Evolutionary conservation across 2,888 invertebrate genomes (phyloP).

Genomic region (Tineola bisselliella): DNA sequence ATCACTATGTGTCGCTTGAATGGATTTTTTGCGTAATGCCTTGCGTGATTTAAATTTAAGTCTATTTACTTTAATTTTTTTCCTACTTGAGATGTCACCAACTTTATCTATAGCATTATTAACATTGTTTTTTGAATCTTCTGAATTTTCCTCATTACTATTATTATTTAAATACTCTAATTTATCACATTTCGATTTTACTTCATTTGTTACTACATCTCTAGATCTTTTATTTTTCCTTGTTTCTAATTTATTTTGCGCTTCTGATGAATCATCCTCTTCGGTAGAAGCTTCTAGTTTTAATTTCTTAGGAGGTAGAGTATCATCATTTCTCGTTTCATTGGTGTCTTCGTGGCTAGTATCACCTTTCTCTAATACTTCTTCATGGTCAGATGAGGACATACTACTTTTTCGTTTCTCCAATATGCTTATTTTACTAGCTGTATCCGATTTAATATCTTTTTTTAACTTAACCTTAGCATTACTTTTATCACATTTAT

Average conservation of each 20-base stretch:
- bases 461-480: conserved; percentile 34
- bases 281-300: conserved; percentile 37
- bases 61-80: conserved; percentile 54
- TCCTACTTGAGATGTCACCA: conserved; percentile 33
- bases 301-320: conserved; percentile 50
- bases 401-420: conserved; percentile 57
- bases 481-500: conserved; percentile 8
- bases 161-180: conserved; percentile 16
- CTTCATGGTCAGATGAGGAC: conserved; percentile 50
- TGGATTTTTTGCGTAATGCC: conserved; percentile 15
- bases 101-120: conserved; percentile 9
- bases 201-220: neutral
- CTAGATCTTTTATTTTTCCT: neutral
- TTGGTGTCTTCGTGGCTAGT: conserved; percentile 7
- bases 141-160: conserved; percentile 7
- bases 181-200: conserved; percentile 10
- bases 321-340: conserved; percentile 35
- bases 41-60: conserved; percentile 48
- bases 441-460: conserved; percentile 30
- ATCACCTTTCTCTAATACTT: conserved; percentile 24
- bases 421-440: conserved; percentile 49
- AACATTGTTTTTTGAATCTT: conserved; percentile 15
- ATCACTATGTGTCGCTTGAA: conserved; percentile 18
- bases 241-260: neutral
- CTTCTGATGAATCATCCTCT: neutral